These are phyloP conservation scores for Aphidius gifuensis DNA, from an alignment of 1,140 invertebrate species.

Conservation along the genomic window DNA sequence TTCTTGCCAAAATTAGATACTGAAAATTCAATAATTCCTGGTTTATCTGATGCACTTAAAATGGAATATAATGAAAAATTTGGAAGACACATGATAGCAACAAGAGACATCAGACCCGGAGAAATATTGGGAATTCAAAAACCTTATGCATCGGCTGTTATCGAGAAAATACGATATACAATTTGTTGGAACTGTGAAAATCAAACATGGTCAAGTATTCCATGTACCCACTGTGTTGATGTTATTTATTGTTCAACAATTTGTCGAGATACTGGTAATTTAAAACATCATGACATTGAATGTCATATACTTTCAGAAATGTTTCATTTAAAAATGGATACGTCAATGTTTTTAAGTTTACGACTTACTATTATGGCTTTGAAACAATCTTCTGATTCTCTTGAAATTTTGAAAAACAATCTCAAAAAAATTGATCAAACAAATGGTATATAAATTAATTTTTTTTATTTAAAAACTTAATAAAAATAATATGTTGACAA, in stretches of 20 bases:
- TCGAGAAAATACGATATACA: conserved; percentile 61
- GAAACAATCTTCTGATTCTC: conserved; percentile 44
- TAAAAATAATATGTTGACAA: no score
- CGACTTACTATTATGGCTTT: conserved; percentile 61
- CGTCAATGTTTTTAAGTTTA: conserved; percentile 64
- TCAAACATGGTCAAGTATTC: conserved; percentile 60
- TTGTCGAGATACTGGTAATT: conserved; percentile 63
- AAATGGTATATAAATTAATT: no score
- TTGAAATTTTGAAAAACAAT: not conserved
- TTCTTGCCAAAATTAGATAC: conserved; percentile 2
- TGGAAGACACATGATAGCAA: conserved; percentile 66
- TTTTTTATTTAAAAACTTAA: no score
- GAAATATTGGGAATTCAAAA: conserved; percentile 76
- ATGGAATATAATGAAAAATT: conserved; percentile 58
- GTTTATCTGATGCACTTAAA: conserved; percentile 60
- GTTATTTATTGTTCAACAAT: conserved; percentile 69
- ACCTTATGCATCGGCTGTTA: conserved; percentile 65
- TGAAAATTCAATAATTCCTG: conserved; percentile 53
- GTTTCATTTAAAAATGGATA: conserved; percentile 58
- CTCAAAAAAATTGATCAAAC: no score
- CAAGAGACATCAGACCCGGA: conserved; percentile 66
- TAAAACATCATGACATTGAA: conserved; percentile 71
- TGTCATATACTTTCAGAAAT: conserved; percentile 67
- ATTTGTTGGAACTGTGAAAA: conserved; percentile 76
- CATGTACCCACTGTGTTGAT: conserved; percentile 64